A percentile compares a stretch with the other conserved stretches of the same genome.
These are phyloP conservation scores for Myotis findleyi DNA, from an alignment of 2,797 vertebrate genomes.

Conservation along the genomic window DNA sequence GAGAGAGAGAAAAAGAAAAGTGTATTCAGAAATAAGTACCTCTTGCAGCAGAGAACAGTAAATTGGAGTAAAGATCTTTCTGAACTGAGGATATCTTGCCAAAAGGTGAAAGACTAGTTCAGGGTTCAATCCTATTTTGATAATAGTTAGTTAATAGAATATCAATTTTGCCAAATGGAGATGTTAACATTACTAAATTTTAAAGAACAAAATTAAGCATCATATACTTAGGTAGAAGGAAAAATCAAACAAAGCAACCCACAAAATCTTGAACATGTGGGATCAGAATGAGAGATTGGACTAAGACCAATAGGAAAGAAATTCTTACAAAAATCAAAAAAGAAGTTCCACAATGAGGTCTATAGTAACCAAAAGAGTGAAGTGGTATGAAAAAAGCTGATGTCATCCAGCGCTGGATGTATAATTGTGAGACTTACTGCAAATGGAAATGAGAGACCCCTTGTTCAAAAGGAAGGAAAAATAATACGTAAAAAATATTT, in stretches of 20 bases:
- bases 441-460: neutral
- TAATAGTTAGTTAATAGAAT: neutral
- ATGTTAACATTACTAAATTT: conserved; percentile 41
- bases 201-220: neutral
- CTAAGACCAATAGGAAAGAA: neutral
- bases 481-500: neutral
- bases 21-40: neutral
- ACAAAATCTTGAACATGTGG: neutral
- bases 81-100: neutral
- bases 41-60: neutral
- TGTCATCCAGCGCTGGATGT: neutral
- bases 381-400: neutral
- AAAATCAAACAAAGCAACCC: neutral
- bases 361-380: neutral
- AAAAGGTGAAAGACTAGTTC: neutral
- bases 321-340: neutral
- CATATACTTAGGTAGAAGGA: neutral
- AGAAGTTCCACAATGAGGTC: neutral
- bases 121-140: neutral
- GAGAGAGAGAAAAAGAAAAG: neutral
- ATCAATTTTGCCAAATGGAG: neutral
- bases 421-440: neutral
- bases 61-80: neutral
- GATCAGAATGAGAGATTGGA: neutral
- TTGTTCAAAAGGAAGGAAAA: neutral